Percentiles rank a stretch among this genome's conserved stretches.
These are phyloP conservation scores for Nomada flava DNA, from an alignment of 2,888 invertebrate genomes.

Conservation along the genomic window DNA sequence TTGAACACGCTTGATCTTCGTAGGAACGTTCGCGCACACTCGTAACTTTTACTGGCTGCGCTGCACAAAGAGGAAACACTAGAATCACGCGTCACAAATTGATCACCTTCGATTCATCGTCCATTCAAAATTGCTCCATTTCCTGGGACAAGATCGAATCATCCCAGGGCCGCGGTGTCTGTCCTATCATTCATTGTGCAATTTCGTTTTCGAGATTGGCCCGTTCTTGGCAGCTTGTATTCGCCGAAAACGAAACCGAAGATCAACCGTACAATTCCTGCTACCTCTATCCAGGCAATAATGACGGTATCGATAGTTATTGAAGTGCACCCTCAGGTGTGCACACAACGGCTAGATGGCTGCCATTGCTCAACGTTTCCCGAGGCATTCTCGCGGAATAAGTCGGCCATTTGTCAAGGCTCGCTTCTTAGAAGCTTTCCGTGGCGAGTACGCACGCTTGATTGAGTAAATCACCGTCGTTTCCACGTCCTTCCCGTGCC, in stretches of 20 bases:
- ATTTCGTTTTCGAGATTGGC: too few relatives aligned
- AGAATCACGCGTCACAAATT: constrained; percentile 28
- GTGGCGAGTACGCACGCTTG: constrained; percentile 50
- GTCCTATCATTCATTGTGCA: background rate
- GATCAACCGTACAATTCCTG: too few relatives aligned
- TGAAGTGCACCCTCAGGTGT: constrained; percentile 47
- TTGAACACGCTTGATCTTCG: background rate
- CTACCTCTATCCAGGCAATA: constrained; percentile 36
- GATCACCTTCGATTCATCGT: constrained; percentile 28
- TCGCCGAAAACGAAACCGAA: too few relatives aligned
- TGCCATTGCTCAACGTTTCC: constrained; percentile 30
- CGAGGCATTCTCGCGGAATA: constrained; percentile 57
- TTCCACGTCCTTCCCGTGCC: constrained; percentile 19
- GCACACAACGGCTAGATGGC: constrained; percentile 17
- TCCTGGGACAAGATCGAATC: constrained; percentile 20
- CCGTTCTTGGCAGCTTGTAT: too few relatives aligned
- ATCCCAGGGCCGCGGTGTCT: background rate
- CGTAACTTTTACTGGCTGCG: constrained; percentile 36
- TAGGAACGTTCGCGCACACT: constrained; percentile 12
- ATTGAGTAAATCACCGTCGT: constrained; percentile 68
- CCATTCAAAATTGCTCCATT: constrained; percentile 57
- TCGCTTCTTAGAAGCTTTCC: constrained; percentile 45
- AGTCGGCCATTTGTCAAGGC: constrained; percentile 64
- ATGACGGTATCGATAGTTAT: constrained; percentile 63
- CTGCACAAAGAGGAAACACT: constrained; percentile 7